These are phyloP conservation scores for Lagenorhynchus albirostris DNA, from an alignment of 2,113 vertebrate species.

Conservation along the genomic window DNA sequence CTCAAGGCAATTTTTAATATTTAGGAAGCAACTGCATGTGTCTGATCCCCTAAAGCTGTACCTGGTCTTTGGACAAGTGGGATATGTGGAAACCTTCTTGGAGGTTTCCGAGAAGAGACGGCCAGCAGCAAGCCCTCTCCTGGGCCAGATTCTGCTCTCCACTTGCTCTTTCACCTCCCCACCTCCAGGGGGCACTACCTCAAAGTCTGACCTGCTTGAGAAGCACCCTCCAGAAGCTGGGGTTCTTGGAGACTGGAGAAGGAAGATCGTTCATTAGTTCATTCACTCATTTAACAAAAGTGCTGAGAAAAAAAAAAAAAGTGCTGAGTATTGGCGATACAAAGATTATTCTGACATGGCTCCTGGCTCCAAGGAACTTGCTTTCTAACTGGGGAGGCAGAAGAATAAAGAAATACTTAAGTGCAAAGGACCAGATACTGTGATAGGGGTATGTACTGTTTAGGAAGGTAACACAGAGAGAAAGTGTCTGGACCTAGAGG, in stretches of 20 bases:
- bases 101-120: not conserved
- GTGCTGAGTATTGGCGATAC: not conserved
- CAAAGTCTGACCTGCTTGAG: not conserved
- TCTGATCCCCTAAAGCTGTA: not conserved
- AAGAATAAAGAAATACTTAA: not conserved
- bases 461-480: not conserved
- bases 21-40: not conserved
- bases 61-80: not conserved
- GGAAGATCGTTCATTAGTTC: not conserved
- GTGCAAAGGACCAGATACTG: not conserved
- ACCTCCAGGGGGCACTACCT: not conserved
- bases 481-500: too few species aligned
- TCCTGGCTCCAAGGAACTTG: not conserved
- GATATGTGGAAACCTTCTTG: not conserved
- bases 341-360: not conserved
- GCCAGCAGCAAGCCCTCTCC: not conserved
- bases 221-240: not conserved
- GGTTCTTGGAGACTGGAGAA: not conserved
- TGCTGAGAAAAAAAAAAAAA: not conserved
- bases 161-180: not conserved
- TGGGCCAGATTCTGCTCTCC: not conserved
- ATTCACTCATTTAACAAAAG: not conserved
- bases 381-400: not conserved
- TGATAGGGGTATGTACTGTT: not conserved
- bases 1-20: not conserved